Percentiles rank a stretch among this genome's conserved stretches.
Conservation (phyloP, 2,888 invertebrate genomes). For the Sialis lutaria region DNA sequence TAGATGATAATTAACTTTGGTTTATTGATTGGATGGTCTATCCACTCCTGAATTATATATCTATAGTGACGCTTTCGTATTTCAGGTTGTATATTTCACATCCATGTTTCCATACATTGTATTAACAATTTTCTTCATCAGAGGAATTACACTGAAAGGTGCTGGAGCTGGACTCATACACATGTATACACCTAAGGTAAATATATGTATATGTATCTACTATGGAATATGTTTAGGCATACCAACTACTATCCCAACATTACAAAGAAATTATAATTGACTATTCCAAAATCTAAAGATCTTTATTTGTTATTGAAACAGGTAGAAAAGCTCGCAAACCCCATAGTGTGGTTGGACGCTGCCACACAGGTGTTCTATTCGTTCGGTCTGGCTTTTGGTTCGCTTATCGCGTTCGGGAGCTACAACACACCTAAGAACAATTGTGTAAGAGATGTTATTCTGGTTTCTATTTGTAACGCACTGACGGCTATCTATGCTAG, state of each 20-base stretch:
- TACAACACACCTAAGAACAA: constrained; percentile 92
- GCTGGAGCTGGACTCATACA: constrained; percentile 72
- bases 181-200: constrained; percentile 85
- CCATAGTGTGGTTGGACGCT: constrained; percentile 89
- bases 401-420: constrained; percentile 87
- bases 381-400: constrained; percentile 87
- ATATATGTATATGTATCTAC: background rate
- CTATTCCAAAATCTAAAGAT: background rate
- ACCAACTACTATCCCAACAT: background rate
- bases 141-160: constrained; percentile 76
- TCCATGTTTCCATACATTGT: constrained; percentile 90
- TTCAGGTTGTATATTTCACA: constrained; percentile 84
- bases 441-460: constrained; percentile 78
- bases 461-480: constrained; percentile 84
- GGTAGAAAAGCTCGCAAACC: constrained; percentile 70
- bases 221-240: background rate
- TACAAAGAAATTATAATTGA: no score
- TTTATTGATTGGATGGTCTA: no score
- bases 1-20: background rate
- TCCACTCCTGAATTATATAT: no score
- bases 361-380: constrained; percentile 96
- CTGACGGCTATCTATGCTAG: constrained; percentile 90
- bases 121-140: constrained; percentile 82
- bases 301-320: constrained; percentile 20
- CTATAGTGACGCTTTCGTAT: no score